A percentile compares a stretch with the other conserved stretches of the same genome.
Conservation (phyloP, 2,113 vertebrate genomes). For the Lasiurus cinereus region DNA sequence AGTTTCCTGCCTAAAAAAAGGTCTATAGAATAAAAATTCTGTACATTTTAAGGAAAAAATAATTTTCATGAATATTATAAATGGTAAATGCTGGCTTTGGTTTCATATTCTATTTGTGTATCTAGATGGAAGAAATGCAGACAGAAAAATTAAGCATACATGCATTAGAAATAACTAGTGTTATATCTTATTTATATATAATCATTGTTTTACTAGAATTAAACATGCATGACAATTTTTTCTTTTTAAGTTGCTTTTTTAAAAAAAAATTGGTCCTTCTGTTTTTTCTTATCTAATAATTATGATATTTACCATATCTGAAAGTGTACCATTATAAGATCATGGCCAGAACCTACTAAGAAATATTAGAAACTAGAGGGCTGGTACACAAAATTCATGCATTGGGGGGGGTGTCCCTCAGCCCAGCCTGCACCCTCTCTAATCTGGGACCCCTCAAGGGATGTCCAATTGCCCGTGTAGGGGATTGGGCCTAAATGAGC, state of each 20-base stretch:
- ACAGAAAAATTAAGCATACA: constrained; percentile 9
- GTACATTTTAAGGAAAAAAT: constrained; percentile 32
- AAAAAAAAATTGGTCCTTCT: background rate
- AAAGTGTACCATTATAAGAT: background rate
- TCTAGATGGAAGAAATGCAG: background rate
- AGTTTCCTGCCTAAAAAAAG: constrained; percentile 20
- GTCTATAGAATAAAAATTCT: constrained; percentile 10
- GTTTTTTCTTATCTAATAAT: background rate
- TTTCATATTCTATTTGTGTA: constrained; percentile 18
- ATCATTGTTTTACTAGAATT: constrained; percentile 28
- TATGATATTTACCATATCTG: background rate
- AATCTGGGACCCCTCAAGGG: too few species aligned
- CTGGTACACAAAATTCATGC: too few species aligned
- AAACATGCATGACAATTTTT: background rate
- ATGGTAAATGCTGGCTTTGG: background rate
- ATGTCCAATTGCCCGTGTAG: too few species aligned
- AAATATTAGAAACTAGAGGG: background rate
- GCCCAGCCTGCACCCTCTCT: too few species aligned
- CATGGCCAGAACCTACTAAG: background rate
- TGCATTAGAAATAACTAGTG: background rate
- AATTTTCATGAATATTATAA: background rate
- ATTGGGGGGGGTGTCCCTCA: too few species aligned
- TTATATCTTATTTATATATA: background rate
- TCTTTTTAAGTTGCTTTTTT: background rate
- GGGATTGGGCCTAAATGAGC: too few species aligned